These are phyloP conservation scores for Morpho helenor DNA, from an alignment of 2,888 invertebrate genomes.

Conservation along the genomic window DNA sequence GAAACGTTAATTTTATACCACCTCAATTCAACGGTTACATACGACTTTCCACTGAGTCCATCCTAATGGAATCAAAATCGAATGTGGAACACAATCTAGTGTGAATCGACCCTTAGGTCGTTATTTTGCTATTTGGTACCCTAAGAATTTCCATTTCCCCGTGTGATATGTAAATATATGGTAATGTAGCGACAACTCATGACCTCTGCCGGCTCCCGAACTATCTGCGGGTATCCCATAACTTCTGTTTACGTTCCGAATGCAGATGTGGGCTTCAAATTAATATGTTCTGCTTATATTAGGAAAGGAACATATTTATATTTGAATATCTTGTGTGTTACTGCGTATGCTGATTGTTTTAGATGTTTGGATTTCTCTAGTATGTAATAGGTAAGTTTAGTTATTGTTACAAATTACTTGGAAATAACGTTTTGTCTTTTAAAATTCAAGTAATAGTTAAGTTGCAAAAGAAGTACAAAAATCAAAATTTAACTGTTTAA, in stretches of 20 bases:
- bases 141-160: conserved; percentile 22
- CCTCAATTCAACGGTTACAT: too few species aligned
- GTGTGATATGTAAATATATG: conserved; percentile 64
- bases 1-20: too few species aligned
- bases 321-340: conserved; percentile 16
- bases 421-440: too few species aligned
- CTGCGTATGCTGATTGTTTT: background rate
- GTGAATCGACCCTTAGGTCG: background rate
- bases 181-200: conserved; percentile 46
- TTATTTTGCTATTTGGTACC: conserved; percentile 10
- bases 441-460: too few species aligned
- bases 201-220: conserved; percentile 50
- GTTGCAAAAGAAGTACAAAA: too few species aligned
- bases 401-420: too few species aligned
- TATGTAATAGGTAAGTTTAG: too few species aligned
- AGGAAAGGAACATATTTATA: conserved; percentile 30
- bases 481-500: too few species aligned
- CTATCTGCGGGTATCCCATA: conserved; percentile 43
- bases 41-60: too few species aligned
- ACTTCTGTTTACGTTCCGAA: conserved; percentile 53
- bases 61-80: too few species aligned
- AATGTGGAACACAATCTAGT: background rate
- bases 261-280: conserved; percentile 68
- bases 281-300: conserved; percentile 71
- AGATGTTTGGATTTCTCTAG: too few species aligned